Evolutionary conservation across 1,140 invertebrate genomes (phyloP).

Genomic region (Tetramorium parvispinum): DNA sequence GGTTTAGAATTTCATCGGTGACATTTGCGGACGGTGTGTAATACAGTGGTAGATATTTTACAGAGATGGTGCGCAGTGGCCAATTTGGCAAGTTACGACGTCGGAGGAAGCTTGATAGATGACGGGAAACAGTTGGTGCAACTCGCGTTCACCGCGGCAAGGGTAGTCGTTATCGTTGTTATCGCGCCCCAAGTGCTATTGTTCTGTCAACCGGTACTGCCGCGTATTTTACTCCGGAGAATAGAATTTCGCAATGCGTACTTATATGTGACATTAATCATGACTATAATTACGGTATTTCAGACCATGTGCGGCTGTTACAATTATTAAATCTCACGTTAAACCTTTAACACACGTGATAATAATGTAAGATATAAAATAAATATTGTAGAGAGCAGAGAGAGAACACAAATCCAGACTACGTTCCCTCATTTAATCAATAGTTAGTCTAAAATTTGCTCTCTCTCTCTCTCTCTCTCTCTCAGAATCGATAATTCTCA

Average conservation of each 20-base stretch:
- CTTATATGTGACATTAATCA: slow-evolving; percentile 40
- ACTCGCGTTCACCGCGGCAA: slow-evolving; percentile 37
- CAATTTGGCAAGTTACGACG: slow-evolving; percentile 64
- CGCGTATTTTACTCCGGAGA: slow-evolving; percentile 32
- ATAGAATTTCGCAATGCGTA: slow-evolving; percentile 40
- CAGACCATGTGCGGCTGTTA: background rate
- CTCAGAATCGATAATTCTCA: background rate
- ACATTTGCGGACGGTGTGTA: slow-evolving; percentile 34
- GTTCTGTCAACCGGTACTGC: slow-evolving; percentile 27
- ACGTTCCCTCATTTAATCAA: background rate
- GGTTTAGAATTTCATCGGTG: slow-evolving; percentile 50
- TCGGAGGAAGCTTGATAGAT: slow-evolving; percentile 61
- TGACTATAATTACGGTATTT: slow-evolving; percentile 20
- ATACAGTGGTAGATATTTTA: slow-evolving; percentile 52
- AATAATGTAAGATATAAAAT: background rate
- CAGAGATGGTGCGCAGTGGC: slow-evolving; percentile 21
- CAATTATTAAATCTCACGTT: slow-evolving; percentile 15
- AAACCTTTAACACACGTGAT: slow-evolving; percentile 24
- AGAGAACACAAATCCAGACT: background rate
- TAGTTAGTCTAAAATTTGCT: background rate
- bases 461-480: too few species aligned
- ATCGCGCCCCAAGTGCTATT: slow-evolving; percentile 43
- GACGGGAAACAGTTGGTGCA: slow-evolving; percentile 56
- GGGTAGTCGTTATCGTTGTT: slow-evolving; percentile 65
- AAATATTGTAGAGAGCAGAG: background rate